Evolutionary conservation across 2,113 vertebrate genomes (phyloP).

Genomic region (Chaetodon auriga): DNA sequence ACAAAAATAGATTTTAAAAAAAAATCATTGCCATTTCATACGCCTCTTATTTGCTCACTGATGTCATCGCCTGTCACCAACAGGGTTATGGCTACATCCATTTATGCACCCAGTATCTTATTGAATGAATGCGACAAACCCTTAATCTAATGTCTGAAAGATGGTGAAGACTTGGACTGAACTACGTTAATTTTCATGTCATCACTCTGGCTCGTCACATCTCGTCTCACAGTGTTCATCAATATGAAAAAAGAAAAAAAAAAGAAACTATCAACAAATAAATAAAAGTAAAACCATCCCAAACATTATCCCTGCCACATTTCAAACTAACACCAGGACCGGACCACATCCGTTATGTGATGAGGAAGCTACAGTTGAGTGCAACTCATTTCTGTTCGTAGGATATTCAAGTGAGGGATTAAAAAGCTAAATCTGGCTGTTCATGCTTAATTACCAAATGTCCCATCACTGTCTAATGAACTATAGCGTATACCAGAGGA

Average conservation of each 20-base stretch:
- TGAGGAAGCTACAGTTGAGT: constrained; percentile 74
- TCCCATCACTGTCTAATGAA: constrained; percentile 40
- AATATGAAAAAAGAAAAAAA: constrained; percentile 40
- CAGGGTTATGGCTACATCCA: constrained; percentile 49
- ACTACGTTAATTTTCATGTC: constrained; percentile 35
- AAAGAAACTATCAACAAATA: constrained; percentile 71
- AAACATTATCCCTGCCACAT: constrained; percentile 69
- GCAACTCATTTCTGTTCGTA: constrained; percentile 51
- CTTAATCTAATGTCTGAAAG: not conserved
- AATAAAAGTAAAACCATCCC: constrained; percentile 71
- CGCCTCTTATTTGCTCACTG: constrained; percentile 60
- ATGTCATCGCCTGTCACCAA: constrained; percentile 27
- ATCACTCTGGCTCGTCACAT: constrained; percentile 53
- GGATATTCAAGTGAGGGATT: constrained; percentile 49
- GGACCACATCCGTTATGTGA: constrained; percentile 43
- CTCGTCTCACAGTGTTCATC: constrained; percentile 80
- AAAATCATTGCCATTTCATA: constrained; percentile 65
- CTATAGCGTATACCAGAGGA: constrained; percentile 46
- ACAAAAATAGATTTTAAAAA: constrained; percentile 57
- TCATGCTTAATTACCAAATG: constrained; percentile 47
- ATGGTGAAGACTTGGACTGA: constrained; percentile 41
- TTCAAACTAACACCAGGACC: constrained; percentile 62
- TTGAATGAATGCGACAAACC: constrained; percentile 42
- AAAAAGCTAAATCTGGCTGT: constrained; percentile 32
- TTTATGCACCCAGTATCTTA: constrained; percentile 20